These are phyloP conservation scores for Chanos chanos DNA, from an alignment of 2,797 vertebrate genomes.

Conservation along the genomic window DNA sequence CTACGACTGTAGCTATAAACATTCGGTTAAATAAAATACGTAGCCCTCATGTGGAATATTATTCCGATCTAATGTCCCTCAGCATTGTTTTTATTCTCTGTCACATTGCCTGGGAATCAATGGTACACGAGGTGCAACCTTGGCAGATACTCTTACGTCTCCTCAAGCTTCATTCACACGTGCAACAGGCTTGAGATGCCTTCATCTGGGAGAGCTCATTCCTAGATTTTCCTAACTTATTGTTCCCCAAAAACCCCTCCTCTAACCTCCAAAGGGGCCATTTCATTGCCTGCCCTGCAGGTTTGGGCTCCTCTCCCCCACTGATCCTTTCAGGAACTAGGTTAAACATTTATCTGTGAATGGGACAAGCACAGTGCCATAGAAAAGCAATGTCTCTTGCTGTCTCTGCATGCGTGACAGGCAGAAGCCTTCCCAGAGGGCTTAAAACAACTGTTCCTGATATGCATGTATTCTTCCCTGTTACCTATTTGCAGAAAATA, in stretches of 20 bases:
- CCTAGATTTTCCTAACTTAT: conserved; percentile 60
- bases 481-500: too few species aligned
- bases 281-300: conserved; percentile 63
- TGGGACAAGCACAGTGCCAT: conserved; percentile 62
- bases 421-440: conserved; percentile 40
- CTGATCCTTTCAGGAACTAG: conserved; percentile 71
- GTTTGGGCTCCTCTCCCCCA: conserved; percentile 63
- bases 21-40: too few species aligned
- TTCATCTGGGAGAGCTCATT: conserved; percentile 61
- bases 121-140: too few species aligned
- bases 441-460: conserved; percentile 20
- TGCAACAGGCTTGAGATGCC: conserved; percentile 30
- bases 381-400: conserved; percentile 60
- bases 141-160: too few species aligned
- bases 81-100: too few species aligned
- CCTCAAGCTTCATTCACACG: conserved; percentile 2
- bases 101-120: too few species aligned
- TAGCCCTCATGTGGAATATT: too few species aligned
- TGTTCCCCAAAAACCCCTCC: conserved; percentile 55
- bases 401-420: conserved; percentile 60
- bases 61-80: too few species aligned
- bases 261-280: conserved; percentile 53
- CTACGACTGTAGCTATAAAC: too few species aligned
- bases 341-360: conserved; percentile 83
- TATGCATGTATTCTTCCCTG: too few species aligned